Evolutionary conservation across 2,888 invertebrate genomes (phyloP).

Genomic region (Hipparchia sbordonii): DNA sequence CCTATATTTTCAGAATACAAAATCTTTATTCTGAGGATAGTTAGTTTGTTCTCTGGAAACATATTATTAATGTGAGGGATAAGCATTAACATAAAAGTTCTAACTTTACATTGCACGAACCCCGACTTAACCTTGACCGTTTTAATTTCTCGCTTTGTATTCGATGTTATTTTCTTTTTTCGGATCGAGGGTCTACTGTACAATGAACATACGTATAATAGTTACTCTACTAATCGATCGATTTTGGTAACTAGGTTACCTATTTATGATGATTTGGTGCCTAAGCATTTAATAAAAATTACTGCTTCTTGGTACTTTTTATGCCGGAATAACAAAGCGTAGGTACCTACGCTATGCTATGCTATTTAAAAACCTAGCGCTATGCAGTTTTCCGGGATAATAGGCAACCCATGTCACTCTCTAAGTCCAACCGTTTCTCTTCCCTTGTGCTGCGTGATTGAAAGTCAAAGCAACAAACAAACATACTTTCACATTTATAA

Average conservation of each 20-base stretch:
- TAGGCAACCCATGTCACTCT: too few relatives aligned
- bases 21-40: neutral
- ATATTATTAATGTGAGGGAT: neutral
- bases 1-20: neutral
- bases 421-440: too few relatives aligned
- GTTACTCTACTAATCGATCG: neutral
- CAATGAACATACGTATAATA: neutral
- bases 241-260: neutral
- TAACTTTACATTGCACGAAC: constrained; percentile 16
- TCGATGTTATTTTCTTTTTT: constrained; percentile 20
- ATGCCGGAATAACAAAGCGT: too few relatives aligned
- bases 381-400: too few relatives aligned
- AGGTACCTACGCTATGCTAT: too few relatives aligned
- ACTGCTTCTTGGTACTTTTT: too few relatives aligned
- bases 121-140: constrained; percentile 29
- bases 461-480: too few relatives aligned
- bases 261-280: neutral
- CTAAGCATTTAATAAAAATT: neutral
- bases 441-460: too few relatives aligned
- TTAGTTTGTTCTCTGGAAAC: constrained; percentile 4
- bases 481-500: too few relatives aligned
- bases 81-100: constrained; percentile 12
- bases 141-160: constrained; percentile 26
- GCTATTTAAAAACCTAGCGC: too few relatives aligned
- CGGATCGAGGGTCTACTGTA: neutral